A percentile compares a stretch with the other conserved stretches of the same genome.
Evolutionary conservation across 1,140 invertebrate species (phyloP).

Genomic region (Phenacoccus solenopsis): DNA sequence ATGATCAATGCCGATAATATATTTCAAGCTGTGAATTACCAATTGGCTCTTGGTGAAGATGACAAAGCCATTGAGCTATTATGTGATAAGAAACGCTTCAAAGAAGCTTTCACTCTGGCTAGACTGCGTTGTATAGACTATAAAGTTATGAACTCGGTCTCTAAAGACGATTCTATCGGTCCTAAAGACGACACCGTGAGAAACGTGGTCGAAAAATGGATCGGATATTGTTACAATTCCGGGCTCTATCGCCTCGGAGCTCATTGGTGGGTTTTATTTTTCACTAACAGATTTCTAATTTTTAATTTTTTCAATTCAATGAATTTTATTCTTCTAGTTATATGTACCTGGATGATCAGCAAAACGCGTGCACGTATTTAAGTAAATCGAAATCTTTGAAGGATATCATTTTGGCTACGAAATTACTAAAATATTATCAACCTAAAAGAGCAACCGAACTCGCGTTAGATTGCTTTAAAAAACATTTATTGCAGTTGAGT

Average conservation of each 20-base stretch:
- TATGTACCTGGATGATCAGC: background rate
- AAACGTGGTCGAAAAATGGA: background rate
- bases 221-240: background rate
- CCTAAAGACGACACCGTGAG: background rate
- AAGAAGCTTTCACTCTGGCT: constrained; percentile 5
- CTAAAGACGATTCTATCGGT: no score
- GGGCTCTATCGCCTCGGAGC: background rate
- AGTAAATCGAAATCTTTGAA: background rate
- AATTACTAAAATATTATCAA: constrained; percentile 6
- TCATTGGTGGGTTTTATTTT: background rate
- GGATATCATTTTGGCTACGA: background rate
- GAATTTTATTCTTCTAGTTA: background rate
- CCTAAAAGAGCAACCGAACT: background rate
- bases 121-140: background rate
- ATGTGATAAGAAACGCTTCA: background rate
- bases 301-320: background rate
- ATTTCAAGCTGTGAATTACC: background rate
- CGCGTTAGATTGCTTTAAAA: background rate
- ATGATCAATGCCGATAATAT: constrained; percentile 7
- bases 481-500: background rate
- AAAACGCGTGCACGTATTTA: background rate
- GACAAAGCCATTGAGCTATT: background rate
- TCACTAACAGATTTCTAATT: background rate
- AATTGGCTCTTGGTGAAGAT: background rate
- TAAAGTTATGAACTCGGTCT: no score